Percentiles rank a stretch among this genome's conserved stretches.
These are phyloP conservation scores for Macrotrachela quadricornifera DNA, from an alignment of 1,140 invertebrate genomes.

Conservation along the genomic window DNA sequence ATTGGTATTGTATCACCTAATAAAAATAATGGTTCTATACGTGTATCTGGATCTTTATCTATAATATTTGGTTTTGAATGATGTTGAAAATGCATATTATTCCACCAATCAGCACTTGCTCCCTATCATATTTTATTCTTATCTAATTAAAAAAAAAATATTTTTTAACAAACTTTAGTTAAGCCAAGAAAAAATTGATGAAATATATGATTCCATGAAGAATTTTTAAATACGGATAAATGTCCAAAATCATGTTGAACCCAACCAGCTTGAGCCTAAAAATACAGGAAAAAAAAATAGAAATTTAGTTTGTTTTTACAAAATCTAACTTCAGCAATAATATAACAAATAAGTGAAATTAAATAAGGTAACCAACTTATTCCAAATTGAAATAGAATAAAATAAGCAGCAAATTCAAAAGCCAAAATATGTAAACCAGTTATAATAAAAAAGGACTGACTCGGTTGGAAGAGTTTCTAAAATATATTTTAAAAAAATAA, in stretches of 20 bases:
- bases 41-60: slow-evolving; percentile 28
- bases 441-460: slow-evolving; percentile 18
- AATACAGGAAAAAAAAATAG: slow-evolving; percentile 1
- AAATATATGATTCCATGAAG: slow-evolving; percentile 18
- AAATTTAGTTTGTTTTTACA: neutral
- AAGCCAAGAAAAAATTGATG: slow-evolving; percentile 24
- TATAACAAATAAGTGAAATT: slow-evolving; percentile 16
- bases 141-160: neutral
- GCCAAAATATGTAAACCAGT: slow-evolving; percentile 20
- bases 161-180: slow-evolving; percentile 17
- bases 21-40: slow-evolving; percentile 27
- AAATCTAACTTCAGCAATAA: slow-evolving; percentile 18
- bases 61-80: slow-evolving; percentile 32
- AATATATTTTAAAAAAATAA: neutral
- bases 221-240: slow-evolving; percentile 23
- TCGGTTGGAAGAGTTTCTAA: slow-evolving; percentile 16
- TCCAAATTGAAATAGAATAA: slow-evolving; percentile 19
- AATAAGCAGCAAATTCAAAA: slow-evolving; percentile 19
- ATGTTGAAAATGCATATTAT: slow-evolving; percentile 29
- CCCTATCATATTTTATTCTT: slow-evolving; percentile 14
- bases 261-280: slow-evolving; percentile 28
- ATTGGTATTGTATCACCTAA: slow-evolving; percentile 16
- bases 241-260: slow-evolving; percentile 31
- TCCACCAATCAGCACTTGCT: slow-evolving; percentile 28
- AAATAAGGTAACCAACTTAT: slow-evolving; percentile 20